Conservation (phyloP, 2,797 vertebrate genomes). For the Clarias fuscus region DNA sequence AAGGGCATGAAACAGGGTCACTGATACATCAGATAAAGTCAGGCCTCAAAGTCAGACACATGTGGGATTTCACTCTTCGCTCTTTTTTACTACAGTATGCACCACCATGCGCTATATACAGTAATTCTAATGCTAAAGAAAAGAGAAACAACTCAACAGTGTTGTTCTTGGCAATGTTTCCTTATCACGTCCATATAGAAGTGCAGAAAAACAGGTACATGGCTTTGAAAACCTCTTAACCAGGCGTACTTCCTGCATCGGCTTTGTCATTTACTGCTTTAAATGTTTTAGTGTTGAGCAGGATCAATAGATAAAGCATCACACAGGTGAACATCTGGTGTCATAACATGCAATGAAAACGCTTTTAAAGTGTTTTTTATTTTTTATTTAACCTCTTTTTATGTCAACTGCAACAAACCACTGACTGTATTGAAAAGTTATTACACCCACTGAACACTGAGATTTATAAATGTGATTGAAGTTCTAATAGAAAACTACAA, state of each 20-base stretch:
- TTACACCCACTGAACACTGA: background rate
- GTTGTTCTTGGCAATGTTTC: background rate
- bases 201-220: background rate
- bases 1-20: background rate
- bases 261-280: background rate
- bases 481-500: background rate
- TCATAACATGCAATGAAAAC: background rate
- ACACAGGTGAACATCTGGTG: slow-evolving; percentile 18
- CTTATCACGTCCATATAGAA: background rate
- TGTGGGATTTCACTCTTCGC: no score
- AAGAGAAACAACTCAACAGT: background rate
- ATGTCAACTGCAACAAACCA: background rate
- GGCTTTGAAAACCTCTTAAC: background rate
- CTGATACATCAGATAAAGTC: background rate
- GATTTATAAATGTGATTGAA: background rate
- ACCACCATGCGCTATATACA: no score
- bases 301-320: background rate
- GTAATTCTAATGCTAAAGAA: background rate
- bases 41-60: background rate
- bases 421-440: background rate
- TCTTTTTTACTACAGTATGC: background rate
- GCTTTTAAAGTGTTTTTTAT: background rate
- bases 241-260: background rate
- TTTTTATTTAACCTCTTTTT: background rate
- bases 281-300: slow-evolving; percentile 12